phyloP scores from a whole-genome alignment of 1,140 invertebrate species.

The Bradysia coprophila region DNA sequence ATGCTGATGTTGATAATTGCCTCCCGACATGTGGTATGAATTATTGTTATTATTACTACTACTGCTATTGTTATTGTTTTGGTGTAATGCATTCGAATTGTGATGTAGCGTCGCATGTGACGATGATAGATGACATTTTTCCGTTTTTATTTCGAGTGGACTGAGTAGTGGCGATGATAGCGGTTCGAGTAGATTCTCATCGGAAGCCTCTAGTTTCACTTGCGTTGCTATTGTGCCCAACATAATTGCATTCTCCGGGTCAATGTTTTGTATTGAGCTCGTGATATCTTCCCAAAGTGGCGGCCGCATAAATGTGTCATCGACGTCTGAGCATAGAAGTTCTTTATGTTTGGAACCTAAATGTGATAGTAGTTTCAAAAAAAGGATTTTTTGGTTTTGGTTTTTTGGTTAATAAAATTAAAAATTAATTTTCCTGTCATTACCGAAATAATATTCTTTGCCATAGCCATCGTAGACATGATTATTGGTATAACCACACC shows the following conservation, averaged over 20 bases:
- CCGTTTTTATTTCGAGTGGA: slow-evolving; percentile 53
- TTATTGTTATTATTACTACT: neutral
- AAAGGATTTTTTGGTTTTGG: neutral
- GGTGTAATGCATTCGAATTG: slow-evolving; percentile 1
- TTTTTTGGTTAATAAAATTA: neutral
- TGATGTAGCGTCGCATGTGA: slow-evolving; percentile 7
- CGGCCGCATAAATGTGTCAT: slow-evolving; percentile 66
- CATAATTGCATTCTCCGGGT: slow-evolving; percentile 78
- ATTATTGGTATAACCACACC: slow-evolving; percentile 2
- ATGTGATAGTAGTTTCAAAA: neutral
- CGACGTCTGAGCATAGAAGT: slow-evolving; percentile 32
- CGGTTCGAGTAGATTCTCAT: slow-evolving; percentile 28
- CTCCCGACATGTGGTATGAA: neutral
- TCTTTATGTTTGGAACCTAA: slow-evolving; percentile 25
- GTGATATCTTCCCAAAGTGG: slow-evolving; percentile 77
- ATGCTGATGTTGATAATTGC: slow-evolving; percentile 5
- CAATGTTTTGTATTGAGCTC: slow-evolving; percentile 70
- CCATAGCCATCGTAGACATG: slow-evolving; percentile 1
- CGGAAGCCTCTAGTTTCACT: slow-evolving; percentile 56
- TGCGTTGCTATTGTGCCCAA: slow-evolving; percentile 32
- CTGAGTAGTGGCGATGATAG: slow-evolving; percentile 42
- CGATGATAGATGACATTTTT: slow-evolving; percentile 16
- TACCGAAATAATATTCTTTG: slow-evolving; percentile 4
- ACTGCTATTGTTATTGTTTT: neutral
- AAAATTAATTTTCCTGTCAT: neutral